Evolutionary conservation across 2,888 invertebrate genomes (phyloP), one percentile per base, ranked within the genome.

Genomic region (Hyalella azteca): DNA sequence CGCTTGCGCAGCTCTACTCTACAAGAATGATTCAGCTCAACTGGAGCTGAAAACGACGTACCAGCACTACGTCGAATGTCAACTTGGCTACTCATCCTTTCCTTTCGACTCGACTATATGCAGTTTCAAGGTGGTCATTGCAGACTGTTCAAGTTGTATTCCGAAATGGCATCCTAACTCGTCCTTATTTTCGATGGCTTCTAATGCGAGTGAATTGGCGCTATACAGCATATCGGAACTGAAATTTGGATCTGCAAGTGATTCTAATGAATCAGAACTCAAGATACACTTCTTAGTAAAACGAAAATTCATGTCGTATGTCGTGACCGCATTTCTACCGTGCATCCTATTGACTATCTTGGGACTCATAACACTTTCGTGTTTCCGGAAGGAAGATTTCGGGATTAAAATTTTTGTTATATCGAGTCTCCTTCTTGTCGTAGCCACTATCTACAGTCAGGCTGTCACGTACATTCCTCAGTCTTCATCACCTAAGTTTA

Each of bases 41-140:
- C 39, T 66, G 66, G 66, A 3, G 66, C 11, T n/a, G 36, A 32
- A 66, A 15, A 66, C 66, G 32, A 32, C 11, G 19, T 66, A 36
- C 13, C 36, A 66, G 36, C 66, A 66, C 66, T 36, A 19, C 3
- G 36, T 78, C 29, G 26, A 15, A 9, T 76, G 76, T 32, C 13
- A 45, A 0, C 36, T 49, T 36, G 32, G 49, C 4, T 76, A 76
- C 48, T 49, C 32, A 3, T 11, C 19, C 7, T 76, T 76, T 49
- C 76, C 76, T 32, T 76, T 76, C 49, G 76, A 76, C 22, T 66
- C 66, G n/a, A 66, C 66, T 19, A 66, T 66, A 2, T 66, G 66
- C n/a, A 19, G 29, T 36, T 36, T 66, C 66, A 19, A 66, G n/a
- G n/a, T 66, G 1, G 66, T 49, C 29, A 76, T 76, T 32, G 11